Evolutionary conservation across 2,888 invertebrate genomes (phyloP).

Genomic region (Bugulina stolonifera): DNA sequence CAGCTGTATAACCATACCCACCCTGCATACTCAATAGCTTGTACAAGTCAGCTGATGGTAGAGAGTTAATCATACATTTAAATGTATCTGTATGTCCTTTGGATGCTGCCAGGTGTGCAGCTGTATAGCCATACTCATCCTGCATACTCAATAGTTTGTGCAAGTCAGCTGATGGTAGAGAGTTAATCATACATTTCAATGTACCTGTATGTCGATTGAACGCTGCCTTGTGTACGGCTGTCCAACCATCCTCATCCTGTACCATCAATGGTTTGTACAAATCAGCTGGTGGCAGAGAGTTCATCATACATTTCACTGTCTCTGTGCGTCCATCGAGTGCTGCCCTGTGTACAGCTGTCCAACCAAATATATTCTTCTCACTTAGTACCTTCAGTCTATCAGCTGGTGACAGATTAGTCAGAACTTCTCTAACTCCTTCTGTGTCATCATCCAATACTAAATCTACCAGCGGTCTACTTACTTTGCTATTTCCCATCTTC

Average conservation of each 20-base stretch:
- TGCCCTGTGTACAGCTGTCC: background rate
- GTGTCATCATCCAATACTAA: no score
- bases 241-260: background rate
- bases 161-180: background rate
- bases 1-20: background rate
- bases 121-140: background rate
- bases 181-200: background rate
- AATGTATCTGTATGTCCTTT: background rate
- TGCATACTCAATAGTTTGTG: background rate
- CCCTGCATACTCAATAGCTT: background rate
- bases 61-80: slow-evolving; percentile 1
- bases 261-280: background rate
- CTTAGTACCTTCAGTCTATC: background rate
- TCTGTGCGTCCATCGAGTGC: background rate
- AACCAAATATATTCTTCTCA: background rate
- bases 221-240: background rate
- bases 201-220: background rate
- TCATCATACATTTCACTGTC: no score
- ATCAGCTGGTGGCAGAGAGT: no score
- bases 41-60: no score
- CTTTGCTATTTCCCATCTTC: no score
- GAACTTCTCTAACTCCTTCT: no score
- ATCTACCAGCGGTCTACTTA: no score
- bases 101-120: background rate
- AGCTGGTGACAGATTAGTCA: background rate